These are phyloP conservation scores for Magallana nippona DNA, from an alignment of 2,888 invertebrate genomes.

Conservation along the genomic window DNA sequence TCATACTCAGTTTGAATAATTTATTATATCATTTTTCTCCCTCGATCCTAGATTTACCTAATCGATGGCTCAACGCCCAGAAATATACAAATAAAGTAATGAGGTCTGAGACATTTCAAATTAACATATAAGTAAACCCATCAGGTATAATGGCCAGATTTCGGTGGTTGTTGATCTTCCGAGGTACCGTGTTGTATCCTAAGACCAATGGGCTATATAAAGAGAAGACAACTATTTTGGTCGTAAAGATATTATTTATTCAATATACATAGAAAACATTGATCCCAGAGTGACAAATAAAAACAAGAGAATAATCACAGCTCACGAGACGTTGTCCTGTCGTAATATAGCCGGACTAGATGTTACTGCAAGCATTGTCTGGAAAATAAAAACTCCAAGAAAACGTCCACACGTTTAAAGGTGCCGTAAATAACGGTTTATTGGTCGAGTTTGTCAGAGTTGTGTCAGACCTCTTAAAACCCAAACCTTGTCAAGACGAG, in stretches of 20 bases:
- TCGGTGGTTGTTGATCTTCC: no score
- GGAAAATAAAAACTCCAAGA: no score
- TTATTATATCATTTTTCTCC: no score
- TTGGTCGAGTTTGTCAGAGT: not conserved
- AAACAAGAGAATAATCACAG: not conserved
- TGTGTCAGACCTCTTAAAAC: slow-evolving; percentile 11
- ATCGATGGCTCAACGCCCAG: no score
- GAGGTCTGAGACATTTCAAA: no score
- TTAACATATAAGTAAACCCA: no score
- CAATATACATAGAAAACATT: not conserved
- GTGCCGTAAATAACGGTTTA: slow-evolving; percentile 24
- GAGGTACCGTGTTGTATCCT: not conserved
- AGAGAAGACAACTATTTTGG: not conserved
- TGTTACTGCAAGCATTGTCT: no score
- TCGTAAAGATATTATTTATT: slow-evolving; percentile 24
- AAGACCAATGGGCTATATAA: not conserved
- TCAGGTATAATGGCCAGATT: no score
- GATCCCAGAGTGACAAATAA: not conserved
- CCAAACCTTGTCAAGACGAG: not conserved
- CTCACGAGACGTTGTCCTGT: not conserved
- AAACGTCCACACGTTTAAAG: not conserved
- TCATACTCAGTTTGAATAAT: no score
- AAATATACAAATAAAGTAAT: no score
- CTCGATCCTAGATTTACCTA: no score
- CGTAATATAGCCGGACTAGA: no score